Evolutionary conservation across 2,113 vertebrate genomes (phyloP).

Genomic region (Lophius piscatorius): DNA sequence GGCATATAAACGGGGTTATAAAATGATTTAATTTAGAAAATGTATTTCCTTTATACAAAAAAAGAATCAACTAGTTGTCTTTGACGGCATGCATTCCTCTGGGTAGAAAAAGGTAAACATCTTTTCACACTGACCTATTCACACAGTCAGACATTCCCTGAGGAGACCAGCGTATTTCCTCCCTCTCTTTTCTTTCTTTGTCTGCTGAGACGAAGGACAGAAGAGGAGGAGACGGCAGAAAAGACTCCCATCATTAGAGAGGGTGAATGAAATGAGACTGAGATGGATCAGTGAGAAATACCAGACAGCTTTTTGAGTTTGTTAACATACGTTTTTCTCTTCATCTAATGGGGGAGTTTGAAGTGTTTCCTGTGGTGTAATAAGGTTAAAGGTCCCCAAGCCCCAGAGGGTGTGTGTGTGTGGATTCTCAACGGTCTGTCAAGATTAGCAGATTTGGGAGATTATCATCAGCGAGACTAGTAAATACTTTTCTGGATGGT

Average conservation of each 20-base stretch:
- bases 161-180: constrained; percentile 12
- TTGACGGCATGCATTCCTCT: background rate
- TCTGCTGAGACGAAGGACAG: constrained; percentile 39
- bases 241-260: background rate
- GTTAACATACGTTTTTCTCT: constrained; percentile 9
- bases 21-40: too few species aligned
- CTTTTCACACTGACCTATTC: constrained; percentile 66
- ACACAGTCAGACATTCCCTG: constrained; percentile 50
- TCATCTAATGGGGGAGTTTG: constrained; percentile 5
- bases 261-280: constrained; percentile 13
- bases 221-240: background rate
- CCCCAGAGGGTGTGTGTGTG: background rate
- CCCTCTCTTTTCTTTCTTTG: constrained; percentile 17
- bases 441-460: background rate
- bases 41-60: too few species aligned
- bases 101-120: constrained; percentile 40
- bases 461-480: background rate
- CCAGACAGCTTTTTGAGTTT: constrained; percentile 3
- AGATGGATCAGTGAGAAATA: background rate
- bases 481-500: too few species aligned
- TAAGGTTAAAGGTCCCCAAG: background rate
- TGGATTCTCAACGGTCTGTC: constrained; percentile 4
- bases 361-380: constrained; percentile 6
- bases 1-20: too few species aligned
- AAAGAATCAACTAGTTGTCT: background rate